A percentile compares a stretch with the other conserved stretches of the same genome.
Evolutionary conservation across 2,888 invertebrate genomes (phyloP).

Genomic region (Dolichopus griseipennis): DNA sequence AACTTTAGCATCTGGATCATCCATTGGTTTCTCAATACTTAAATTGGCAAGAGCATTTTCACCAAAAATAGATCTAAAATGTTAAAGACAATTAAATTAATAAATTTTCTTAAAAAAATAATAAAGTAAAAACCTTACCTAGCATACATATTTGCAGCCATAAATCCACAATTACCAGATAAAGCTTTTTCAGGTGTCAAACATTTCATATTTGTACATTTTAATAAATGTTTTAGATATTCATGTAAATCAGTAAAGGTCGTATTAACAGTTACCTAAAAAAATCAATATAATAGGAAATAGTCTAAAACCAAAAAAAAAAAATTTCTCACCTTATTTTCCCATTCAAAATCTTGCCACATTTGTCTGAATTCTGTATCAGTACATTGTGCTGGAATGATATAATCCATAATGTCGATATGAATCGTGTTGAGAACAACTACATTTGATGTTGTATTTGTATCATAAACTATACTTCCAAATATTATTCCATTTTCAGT

Average conservation of each 20-base stretch:
- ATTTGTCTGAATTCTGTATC: slow-evolving; percentile 96
- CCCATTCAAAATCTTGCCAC: slow-evolving; percentile 99
- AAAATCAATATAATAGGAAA: neutral
- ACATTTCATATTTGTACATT: slow-evolving; percentile 98
- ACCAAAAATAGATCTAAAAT: slow-evolving; percentile 77
- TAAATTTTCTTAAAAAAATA: neutral
- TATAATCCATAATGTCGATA: slow-evolving; percentile 99
- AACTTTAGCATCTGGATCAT: slow-evolving; percentile 79
- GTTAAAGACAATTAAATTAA: slow-evolving; percentile 8
- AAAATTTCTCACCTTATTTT: slow-evolving; percentile 76
- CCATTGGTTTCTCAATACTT: slow-evolving; percentile 91
- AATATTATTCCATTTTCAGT: slow-evolving; percentile 99
- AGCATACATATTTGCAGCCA: slow-evolving; percentile 99
- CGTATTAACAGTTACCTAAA: slow-evolving; percentile 70
- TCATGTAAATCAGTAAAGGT: slow-evolving; percentile 84
- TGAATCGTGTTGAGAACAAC: slow-evolving; percentile 98
- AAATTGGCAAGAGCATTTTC: slow-evolving; percentile 98
- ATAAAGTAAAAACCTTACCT: slow-evolving; percentile 37
- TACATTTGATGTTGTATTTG: slow-evolving; percentile 68
- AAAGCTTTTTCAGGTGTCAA: slow-evolving; percentile 95
- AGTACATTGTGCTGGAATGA: slow-evolving; percentile 86
- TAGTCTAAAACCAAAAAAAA: neutral
- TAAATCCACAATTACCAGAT: slow-evolving; percentile 96
- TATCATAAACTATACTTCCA: slow-evolving; percentile 98
- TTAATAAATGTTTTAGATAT: slow-evolving; percentile 84